These are phyloP conservation scores for Bubo bubo DNA, from an alignment of 2,113 vertebrate genomes.

Conservation along the genomic window DNA sequence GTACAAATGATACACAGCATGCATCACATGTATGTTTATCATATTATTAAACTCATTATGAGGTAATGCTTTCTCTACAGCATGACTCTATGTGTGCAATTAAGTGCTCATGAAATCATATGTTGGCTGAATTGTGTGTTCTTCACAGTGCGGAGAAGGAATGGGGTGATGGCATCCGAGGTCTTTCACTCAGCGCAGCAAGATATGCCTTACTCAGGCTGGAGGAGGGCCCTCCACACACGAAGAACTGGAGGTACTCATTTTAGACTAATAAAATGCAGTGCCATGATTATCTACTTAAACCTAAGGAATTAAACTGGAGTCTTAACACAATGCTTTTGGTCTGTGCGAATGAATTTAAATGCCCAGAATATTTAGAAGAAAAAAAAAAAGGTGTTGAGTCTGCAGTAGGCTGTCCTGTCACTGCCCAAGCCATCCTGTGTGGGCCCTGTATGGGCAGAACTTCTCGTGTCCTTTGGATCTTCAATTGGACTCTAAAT, in stretches of 20 bases:
- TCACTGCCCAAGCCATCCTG: neutral
- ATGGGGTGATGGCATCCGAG: slow-evolving; percentile 97
- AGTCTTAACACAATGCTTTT: neutral
- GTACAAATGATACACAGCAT: neutral
- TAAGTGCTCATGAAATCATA: fast-evolving
- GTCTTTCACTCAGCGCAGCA: slow-evolving; percentile 93
- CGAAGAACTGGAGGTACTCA: slow-evolving; percentile 96
- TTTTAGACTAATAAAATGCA: neutral
- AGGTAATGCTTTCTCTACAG: neutral
- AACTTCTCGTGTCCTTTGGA: neutral
- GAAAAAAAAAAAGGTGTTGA: neutral
- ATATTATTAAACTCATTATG: neutral
- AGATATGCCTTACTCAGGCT: slow-evolving; percentile 90
- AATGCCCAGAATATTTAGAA: neutral
- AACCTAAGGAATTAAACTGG: neutral
- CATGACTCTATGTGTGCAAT: neutral
- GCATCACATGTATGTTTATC: fast-evolving
- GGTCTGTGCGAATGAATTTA: neutral
- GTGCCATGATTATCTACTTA: neutral
- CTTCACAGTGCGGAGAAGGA: slow-evolving; percentile 90
- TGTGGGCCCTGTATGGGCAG: neutral
- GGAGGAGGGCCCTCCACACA: slow-evolving; percentile 95
- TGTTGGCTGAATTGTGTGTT: neutral
- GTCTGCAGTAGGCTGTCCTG: neutral
- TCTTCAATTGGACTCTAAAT: neutral